Base-by-base conservation (phyloP, 2,113 vertebrate species). In the Mirza zaza region DNA sequence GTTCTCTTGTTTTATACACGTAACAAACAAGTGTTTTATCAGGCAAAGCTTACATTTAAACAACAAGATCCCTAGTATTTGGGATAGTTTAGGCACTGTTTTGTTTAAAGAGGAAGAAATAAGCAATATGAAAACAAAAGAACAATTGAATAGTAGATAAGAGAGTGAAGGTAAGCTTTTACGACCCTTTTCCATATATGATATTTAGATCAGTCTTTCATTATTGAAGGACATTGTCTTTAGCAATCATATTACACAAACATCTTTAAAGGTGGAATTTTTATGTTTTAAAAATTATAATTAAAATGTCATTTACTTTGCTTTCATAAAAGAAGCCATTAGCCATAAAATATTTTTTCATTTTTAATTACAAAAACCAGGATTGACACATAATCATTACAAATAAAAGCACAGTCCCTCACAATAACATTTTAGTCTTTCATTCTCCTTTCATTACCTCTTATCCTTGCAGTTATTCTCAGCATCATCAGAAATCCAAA, bases 401-500 rank as follows among this genome's bases (percentile, higher is more conserved):
- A 85, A 92, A 95, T 77, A 88, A 90, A 97, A 96, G 20, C 71
- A 82, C 61, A 76, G 92, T 68, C 61, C 87, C 14, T 87, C 52
- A 55, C 27, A 85, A 50, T 81, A 80, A 91, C 36, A 91, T 67
- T 93, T 79, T 55, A 48, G 15, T 83, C 55, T 95, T 87, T 90
- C 39, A 25, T 70, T 90, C 80, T 93, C 63, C 48, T 48, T 77
- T 91, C 59, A 77, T 77, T 70, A 27, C 65, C 20, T 94, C 83
- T 90, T 95, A 90, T 76, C 65, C 45, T 94, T 89, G 48, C 11
- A n/a, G 52, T 91, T 94, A 76, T 89, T 98, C 75, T n/a, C 95
- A 97, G 96, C 88, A 85, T 27, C 23, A 97, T 59, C 92, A 92
- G 94, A 65, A 95, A 89, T 80, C 61, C 96, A 97, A 90, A 98